These are phyloP conservation scores for Lepidurus arcticus DNA, from an alignment of 1,140 invertebrate species.

Conservation along the genomic window DNA sequence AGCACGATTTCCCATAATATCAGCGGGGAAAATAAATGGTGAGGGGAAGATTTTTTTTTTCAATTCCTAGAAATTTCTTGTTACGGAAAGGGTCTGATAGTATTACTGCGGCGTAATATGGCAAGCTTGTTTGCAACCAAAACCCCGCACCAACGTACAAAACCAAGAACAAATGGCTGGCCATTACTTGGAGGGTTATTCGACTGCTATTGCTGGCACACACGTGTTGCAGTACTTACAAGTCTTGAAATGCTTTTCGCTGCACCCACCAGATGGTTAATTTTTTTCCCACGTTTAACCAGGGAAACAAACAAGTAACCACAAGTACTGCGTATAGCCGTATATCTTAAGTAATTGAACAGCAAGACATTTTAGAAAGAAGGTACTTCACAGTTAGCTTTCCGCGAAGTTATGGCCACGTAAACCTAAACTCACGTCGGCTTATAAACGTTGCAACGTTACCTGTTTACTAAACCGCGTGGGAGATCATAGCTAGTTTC, in stretches of 20 bases:
- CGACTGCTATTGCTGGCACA: background rate
- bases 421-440: no score
- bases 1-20: background rate
- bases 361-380: no score
- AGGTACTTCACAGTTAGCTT: no score
- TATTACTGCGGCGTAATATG: background rate
- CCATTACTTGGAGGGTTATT: background rate
- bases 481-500: no score
- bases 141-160: background rate
- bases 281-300: background rate
- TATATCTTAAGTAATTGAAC: no score
- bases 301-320: background rate
- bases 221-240: background rate
- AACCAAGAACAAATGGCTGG: slow-evolving; percentile 10
- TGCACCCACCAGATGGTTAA: background rate
- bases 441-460: no score
- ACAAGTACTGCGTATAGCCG: no score
- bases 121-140: background rate
- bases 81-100: background rate
- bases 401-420: no score
- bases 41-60: background rate
- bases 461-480: no score
- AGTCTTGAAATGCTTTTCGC: background rate
- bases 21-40: background rate
- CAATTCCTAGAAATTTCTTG: background rate